phyloP scores from a whole-genome alignment of 2,797 vertebrate genomes.

The Tarsius wallacei region DNA sequence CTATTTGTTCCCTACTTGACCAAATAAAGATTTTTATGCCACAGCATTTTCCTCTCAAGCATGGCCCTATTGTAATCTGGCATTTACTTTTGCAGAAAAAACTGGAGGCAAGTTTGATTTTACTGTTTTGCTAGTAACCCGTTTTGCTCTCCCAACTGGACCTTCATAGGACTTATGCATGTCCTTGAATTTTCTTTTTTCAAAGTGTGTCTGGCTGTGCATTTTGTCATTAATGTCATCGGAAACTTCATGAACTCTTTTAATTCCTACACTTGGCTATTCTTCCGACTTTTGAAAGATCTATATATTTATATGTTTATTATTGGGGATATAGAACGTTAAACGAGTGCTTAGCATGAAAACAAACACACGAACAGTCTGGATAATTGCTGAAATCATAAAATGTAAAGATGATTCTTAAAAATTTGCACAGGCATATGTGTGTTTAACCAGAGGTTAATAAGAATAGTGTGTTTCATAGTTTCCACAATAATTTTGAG shows the following conservation, averaged over 20 bases:
- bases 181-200: not conserved
- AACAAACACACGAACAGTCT: not conserved
- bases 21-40: not conserved
- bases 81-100: not conserved
- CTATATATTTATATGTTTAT: not conserved
- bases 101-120: not conserved
- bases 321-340: not conserved
- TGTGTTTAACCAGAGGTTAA: not conserved
- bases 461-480: not conserved
- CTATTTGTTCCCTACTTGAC: not conserved
- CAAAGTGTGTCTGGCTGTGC: not conserved
- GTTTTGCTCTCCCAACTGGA: not conserved
- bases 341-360: not conserved
- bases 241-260: not conserved
- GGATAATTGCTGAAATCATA: not conserved
- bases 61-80: no score
- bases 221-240: not conserved
- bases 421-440: not conserved
- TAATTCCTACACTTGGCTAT: not conserved
- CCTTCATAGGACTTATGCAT: accelerated
- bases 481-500: not conserved
- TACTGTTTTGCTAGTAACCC: not conserved
- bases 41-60: not conserved
- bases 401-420: not conserved
- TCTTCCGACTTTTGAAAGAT: not conserved